Evolutionary conservation across 2,797 vertebrate species (phyloP).

Genomic region (Furcifer pardalis): DNA sequence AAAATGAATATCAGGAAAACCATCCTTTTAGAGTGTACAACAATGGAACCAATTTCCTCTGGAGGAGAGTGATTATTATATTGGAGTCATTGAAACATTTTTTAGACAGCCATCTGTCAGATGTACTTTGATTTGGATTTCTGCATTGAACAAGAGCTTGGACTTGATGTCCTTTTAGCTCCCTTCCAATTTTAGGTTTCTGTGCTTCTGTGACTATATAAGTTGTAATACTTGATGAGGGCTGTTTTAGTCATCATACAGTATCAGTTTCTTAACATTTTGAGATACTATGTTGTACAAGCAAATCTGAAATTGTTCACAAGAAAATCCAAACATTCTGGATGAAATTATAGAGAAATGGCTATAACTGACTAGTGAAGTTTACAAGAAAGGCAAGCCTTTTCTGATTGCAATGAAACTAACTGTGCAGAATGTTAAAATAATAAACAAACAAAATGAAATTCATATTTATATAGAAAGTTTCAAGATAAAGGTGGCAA

Average conservation of each 20-base stretch:
- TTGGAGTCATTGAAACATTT: too few species aligned
- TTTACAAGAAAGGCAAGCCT: background rate
- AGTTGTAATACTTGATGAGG: background rate
- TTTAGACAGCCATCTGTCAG: too few species aligned
- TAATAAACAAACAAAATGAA: background rate
- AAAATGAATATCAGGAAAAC: too few species aligned
- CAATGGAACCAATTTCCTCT: too few species aligned
- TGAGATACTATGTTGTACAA: background rate
- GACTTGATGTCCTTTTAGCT: too few species aligned
- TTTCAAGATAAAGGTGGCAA: background rate
- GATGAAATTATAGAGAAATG: background rate
- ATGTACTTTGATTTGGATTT: too few species aligned
- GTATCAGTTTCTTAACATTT: constrained; percentile 53
- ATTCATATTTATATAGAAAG: background rate
- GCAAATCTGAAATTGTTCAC: background rate
- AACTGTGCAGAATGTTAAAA: background rate
- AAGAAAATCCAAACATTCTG: background rate
- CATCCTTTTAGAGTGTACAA: too few species aligned
- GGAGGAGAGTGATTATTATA: too few species aligned
- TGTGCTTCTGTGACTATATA: too few species aligned
- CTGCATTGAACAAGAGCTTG: too few species aligned
- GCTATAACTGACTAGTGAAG: too few species aligned
- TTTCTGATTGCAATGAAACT: background rate
- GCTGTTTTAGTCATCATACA: constrained; percentile 60
- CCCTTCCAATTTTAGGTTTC: too few species aligned